Percentiles rank a stretch among this genome's conserved stretches.
Evolutionary conservation across 2,797 vertebrate genomes (phyloP).

Genomic region (Dendrocincla fuliginosa): DNA sequence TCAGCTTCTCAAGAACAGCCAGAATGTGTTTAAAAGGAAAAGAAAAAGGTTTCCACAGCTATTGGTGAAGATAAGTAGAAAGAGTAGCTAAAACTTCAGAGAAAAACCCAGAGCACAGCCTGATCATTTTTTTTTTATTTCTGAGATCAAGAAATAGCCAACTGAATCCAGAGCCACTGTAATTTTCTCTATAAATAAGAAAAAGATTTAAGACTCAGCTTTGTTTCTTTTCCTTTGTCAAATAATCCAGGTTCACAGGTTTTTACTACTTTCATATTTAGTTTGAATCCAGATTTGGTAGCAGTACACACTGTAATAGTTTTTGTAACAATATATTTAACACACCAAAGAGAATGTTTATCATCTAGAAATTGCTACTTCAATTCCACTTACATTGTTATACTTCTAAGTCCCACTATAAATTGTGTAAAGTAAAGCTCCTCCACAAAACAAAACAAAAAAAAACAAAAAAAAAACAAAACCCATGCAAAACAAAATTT

Average conservation of each 20-base stretch:
- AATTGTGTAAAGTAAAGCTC: not conserved
- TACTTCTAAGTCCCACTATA: not conserved
- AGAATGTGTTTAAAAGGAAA: not conserved
- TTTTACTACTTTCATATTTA: not conserved
- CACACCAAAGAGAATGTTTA: not conserved
- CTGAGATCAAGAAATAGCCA: not conserved
- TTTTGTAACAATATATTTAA: not conserved
- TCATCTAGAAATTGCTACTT: not conserved
- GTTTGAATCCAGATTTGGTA: not conserved
- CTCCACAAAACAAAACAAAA: rapidly evolving
- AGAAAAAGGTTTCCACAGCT: not conserved
- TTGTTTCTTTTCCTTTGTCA: not conserved
- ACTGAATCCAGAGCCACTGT: not conserved
- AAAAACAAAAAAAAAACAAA: too few species aligned
- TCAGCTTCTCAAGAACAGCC: not conserved
- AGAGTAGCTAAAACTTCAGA: not conserved
- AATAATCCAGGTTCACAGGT: not conserved
- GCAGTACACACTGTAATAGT: not conserved
- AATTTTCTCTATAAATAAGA: not conserved
- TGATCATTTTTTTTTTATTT: not conserved
- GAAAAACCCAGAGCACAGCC: not conserved
- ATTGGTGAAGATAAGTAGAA: not conserved
- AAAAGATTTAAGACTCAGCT: not conserved
- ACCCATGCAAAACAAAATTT: too few species aligned
- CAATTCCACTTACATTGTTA: not conserved